phyloP scores from a whole-genome alignment of 2,113 vertebrate species.

The Oplegnathus fasciatus region DNA sequence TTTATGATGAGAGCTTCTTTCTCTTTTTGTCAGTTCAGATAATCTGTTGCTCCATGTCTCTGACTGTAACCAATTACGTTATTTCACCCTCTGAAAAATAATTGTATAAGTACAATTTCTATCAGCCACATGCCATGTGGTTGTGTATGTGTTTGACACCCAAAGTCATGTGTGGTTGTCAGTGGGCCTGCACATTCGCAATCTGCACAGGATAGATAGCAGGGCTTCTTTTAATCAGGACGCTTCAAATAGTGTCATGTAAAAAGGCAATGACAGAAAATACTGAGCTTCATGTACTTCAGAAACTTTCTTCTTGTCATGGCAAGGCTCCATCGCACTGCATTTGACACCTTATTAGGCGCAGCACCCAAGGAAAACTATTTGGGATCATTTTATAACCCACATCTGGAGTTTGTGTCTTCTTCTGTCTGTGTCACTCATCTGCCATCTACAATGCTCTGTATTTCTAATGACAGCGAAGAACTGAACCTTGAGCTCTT shows the following conservation, averaged over 20 bases:
- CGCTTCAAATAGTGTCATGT: background rate
- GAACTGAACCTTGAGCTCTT: background rate
- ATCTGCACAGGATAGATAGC: background rate
- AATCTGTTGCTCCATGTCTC: background rate
- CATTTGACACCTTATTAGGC: constrained; percentile 2
- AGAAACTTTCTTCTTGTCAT: constrained; percentile 1
- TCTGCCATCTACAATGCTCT: background rate
- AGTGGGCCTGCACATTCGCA: background rate
- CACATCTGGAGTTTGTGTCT: background rate
- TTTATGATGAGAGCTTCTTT: background rate
- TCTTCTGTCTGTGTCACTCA: background rate
- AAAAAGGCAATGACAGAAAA: no score
- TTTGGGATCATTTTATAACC: background rate
- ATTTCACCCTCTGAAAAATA: background rate
- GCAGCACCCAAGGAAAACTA: background rate
- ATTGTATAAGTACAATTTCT: background rate
- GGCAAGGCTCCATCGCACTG: background rate
- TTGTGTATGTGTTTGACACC: background rate
- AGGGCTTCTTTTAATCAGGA: background rate
- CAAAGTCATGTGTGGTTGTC: background rate
- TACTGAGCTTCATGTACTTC: background rate
- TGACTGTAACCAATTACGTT: background rate
- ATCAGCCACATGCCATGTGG: no score
- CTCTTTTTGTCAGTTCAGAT: background rate
- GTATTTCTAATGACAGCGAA: background rate